Evolutionary conservation across 53 echinoderm and acorn worm species (phyloP).

Genomic region (Crossaster papposus): DNA sequence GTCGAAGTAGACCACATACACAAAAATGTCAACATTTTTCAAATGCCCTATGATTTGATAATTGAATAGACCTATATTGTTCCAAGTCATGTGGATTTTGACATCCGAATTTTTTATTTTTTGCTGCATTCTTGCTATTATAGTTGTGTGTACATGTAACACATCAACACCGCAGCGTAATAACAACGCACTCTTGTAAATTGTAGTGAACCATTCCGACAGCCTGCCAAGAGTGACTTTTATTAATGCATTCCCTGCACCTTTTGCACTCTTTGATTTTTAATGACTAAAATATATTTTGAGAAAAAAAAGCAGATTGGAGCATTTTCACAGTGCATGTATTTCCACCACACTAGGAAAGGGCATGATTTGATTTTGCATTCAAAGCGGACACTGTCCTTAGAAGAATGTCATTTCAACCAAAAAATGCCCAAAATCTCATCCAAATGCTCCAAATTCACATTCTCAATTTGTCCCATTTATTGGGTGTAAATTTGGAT

Average conservation of each 20-base stretch:
- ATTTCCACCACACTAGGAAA: too few species aligned
- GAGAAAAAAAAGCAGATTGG: neutral
- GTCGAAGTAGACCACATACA: neutral
- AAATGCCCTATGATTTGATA: too few species aligned
- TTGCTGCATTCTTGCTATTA: neutral
- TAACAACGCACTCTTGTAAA: slow-evolving; percentile 24
- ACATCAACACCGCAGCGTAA: slow-evolving; percentile 37
- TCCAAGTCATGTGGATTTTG: neutral
- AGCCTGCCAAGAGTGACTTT: neutral
- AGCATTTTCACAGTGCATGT: neutral
- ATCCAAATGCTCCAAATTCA: too few species aligned
- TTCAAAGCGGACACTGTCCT: too few species aligned
- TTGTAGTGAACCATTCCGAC: slow-evolving; percentile 34
- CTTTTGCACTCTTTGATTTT: neutral
- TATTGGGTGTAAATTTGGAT: too few species aligned
- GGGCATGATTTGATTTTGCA: too few species aligned
- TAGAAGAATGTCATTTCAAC: too few species aligned
- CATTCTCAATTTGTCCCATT: too few species aligned
- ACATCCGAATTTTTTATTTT: neutral
- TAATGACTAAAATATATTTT: neutral
- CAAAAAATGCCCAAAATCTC: too few species aligned
- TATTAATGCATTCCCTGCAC: neutral
- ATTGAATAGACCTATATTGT: too few species aligned
- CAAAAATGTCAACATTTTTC: neutral
- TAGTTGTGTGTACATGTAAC: neutral